Conservation (phyloP, 2,113 vertebrate genomes). For the Pungitius pungitius region DNA sequence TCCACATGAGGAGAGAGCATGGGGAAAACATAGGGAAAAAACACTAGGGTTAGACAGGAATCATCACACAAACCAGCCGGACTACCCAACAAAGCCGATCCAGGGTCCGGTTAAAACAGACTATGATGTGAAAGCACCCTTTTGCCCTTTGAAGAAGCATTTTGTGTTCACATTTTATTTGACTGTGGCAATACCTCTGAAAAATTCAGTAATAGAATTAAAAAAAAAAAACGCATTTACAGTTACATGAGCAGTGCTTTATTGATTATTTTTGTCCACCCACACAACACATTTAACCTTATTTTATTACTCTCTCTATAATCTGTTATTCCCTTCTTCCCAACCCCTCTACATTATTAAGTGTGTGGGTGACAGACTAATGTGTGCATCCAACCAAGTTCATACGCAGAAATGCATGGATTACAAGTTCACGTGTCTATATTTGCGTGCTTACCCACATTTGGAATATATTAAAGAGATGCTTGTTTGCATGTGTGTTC, state of each 20-base stretch:
- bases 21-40: no score
- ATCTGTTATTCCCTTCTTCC: not conserved
- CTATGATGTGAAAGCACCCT: not conserved
- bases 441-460: slow-evolving; percentile 38
- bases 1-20: no score
- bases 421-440: slow-evolving; percentile 1
- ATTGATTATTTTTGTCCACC: slow-evolving; percentile 20
- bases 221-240: slow-evolving; percentile 22
- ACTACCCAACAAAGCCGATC: not conserved
- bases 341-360: slow-evolving; percentile 3
- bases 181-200: not conserved
- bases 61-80: no score
- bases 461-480: slow-evolving; percentile 39
- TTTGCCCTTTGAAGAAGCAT: not conserved
- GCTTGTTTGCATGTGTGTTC: slow-evolving; percentile 28
- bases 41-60: no score
- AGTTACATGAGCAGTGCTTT: slow-evolving; percentile 9
- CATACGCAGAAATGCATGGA: not conserved
- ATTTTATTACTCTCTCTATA: slow-evolving; percentile 1
- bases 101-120: not conserved
- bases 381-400: slow-evolving; percentile 11
- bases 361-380: slow-evolving; percentile 21
- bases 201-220: slow-evolving; percentile 17
- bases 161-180: slow-evolving; percentile 2
- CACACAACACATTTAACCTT: slow-evolving; percentile 2